A percentile compares a stretch with the other conserved stretches of the same genome.
Conservation (phyloP, 1,140 invertebrate species). For the Drosophila sp. region DNA sequence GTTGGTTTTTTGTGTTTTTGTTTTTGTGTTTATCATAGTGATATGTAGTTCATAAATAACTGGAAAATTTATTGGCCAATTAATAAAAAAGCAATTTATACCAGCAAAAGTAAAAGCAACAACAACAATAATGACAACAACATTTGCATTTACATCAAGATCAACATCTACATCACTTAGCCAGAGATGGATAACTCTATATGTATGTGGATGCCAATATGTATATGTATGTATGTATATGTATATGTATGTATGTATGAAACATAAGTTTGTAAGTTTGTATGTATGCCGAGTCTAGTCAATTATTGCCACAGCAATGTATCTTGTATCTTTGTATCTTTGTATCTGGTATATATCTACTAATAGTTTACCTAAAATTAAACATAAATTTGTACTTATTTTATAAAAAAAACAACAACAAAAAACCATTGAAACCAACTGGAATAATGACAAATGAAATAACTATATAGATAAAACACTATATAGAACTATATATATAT, state of each 20-base stretch:
- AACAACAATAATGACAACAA: constrained; percentile 24
- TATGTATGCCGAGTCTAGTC: constrained; percentile 57
- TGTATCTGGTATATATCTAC: constrained; percentile 27
- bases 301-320: constrained; percentile 68
- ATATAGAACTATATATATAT: constrained; percentile 23
- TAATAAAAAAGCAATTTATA: constrained; percentile 76
- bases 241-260: constrained; percentile 18
- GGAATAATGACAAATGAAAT: neutral
- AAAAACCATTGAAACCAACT: no score
- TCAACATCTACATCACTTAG: constrained; percentile 62
- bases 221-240: constrained; percentile 19
- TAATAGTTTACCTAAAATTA: constrained; percentile 63
- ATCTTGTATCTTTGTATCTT: constrained; percentile 58
- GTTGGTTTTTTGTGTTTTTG: constrained; percentile 20
- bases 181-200: constrained; percentile 36
- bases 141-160: constrained; percentile 26
- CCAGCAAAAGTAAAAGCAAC: constrained; percentile 27
- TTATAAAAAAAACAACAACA: constrained; percentile 48
- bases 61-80: constrained; percentile 71
- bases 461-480: constrained; percentile 16
- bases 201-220: constrained; percentile 15
- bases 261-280: constrained; percentile 24
- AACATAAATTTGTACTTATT: constrained; percentile 70
- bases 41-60: constrained; percentile 68
- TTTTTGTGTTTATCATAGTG: constrained; percentile 61